Evolutionary conservation across 1,140 invertebrate species (phyloP).

Genomic region (Atta colombica): DNA sequence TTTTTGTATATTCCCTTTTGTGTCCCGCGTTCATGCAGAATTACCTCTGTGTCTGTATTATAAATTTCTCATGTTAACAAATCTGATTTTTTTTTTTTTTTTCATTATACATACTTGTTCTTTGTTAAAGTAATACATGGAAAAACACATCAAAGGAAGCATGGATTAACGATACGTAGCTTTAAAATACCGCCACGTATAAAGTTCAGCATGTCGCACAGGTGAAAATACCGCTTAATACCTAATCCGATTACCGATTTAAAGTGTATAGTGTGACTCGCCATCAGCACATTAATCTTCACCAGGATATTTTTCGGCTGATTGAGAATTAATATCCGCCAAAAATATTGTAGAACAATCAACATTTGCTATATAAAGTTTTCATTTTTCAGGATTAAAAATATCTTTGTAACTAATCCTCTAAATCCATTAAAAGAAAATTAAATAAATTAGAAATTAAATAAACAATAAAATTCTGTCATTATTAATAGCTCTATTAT

Average conservation of each 20-base stretch:
- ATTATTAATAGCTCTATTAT: neutral
- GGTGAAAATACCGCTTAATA: slow-evolving; percentile 54
- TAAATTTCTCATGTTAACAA: slow-evolving; percentile 38
- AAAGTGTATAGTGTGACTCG: slow-evolving; percentile 38
- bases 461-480: neutral
- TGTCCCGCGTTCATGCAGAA: neutral
- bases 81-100: slow-evolving; percentile 1
- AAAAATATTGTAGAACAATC: neutral
- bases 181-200: slow-evolving; percentile 49
- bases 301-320: slow-evolving; percentile 2
- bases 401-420: neutral
- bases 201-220: slow-evolving; percentile 51
- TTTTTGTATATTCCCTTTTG: slow-evolving; percentile 7
- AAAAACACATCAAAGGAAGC: slow-evolving; percentile 40
- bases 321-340: neutral
- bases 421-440: slow-evolving; percentile 2
- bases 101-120: neutral
- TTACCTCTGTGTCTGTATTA: neutral
- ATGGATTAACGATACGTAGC: slow-evolving; percentile 29
- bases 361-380: neutral
- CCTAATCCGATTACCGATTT: slow-evolving; percentile 56
- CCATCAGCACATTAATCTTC: slow-evolving; percentile 16
- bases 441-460: neutral
- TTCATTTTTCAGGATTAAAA: neutral
- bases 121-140: slow-evolving; percentile 46